Evolutionary conservation across 2,797 vertebrate genomes (phyloP), one percentile per base, ranked within the genome.

Genomic region (Hafferia zeledoni): DNA sequence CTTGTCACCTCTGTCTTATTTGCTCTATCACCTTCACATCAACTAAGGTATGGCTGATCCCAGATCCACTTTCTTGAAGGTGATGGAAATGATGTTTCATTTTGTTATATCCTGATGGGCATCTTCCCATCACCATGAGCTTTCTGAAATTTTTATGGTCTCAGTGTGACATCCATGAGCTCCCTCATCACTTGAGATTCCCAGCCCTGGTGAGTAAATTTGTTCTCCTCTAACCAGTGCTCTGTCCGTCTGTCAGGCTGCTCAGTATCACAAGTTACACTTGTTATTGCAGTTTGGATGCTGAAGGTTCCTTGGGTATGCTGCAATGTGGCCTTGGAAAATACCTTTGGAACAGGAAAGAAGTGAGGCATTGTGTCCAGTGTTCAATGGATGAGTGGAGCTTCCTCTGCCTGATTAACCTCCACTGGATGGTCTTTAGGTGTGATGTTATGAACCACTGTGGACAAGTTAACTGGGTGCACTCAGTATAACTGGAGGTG

Each of bases 211-310:
- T 25, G 11, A 18, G 7, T 25, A 56, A 74, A 46, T 77, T 67
- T 63, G 31, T 65, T 49, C 65, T 64, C 17, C 16, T 43, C 27
- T 53, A 14, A 6, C 30, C 12, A 7, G 1, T 52, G 8, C 3
- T 61, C 16, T 63, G n/a, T 50, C 15, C 33, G 9, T 41, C 27
- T 6, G 0, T 30, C 1, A 1, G 11, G 3, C 30, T 60, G 56
- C 46, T 87, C 47, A 25, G 7, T 28, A 11, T 55, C 70, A 31
- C 59, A 43, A 10, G 8, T 31, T 44, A 3, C 11, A 3, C 28
- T 56, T 69, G 6, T 25, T 57, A 28, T 22, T 65, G 46, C 47
- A 30, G 25, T 65, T 59, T 28, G 56, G 28, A 8, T 60, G 31
- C 16, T 43, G 70, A 43, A 20, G 17, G 17, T 19, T 89, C 56